Evolutionary conservation across 2,888 invertebrate genomes (phyloP), one percentile per base, ranked within the genome.

Genomic region (Alloplasta piceator): DNA sequence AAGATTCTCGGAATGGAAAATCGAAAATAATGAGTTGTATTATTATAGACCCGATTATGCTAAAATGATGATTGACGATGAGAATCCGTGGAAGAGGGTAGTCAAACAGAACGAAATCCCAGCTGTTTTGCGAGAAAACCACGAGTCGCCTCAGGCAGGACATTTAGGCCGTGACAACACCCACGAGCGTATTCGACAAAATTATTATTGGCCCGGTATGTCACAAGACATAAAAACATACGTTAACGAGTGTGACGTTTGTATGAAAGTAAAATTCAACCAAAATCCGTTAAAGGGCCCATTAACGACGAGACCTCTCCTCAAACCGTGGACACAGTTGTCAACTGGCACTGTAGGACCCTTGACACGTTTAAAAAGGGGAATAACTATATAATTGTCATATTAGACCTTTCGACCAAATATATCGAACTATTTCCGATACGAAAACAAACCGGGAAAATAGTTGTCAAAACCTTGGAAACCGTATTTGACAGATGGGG

Each of bases 161-260:
- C 66, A 78, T 12, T 43, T 74, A n/a, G 82, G 82, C 7, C 26
- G 68, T n/a, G 76, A 77, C 14, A 82, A 56, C 10, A 48, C 68
- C 26, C 36, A n/a, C 10, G 12, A 66, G 36, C 64, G 64, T 14
- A 66, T 66, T n/a, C 36, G 14, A 38, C 50, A 66, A 66, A 66
- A 66, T 38, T 66, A 38, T 7, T 66, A 66, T 50, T 66, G 64
- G 64, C 56, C 56, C 1, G 78, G 67, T 5, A 74, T 74, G 78
- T 46, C 74, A 3, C 41, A 68, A 14, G 74, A 79, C 6, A 12
- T 74, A 4, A 79, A 55, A 68, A 36, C 61, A n/a, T 79, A 43
- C 38, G 26, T 79, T 4, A 72, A 56, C n/a, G 66, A 66, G 5
- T 78, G 78, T n/a, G n/a, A n/a, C n/a, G n/a, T n/a, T n/a, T n/a